Evolutionary conservation across 2,797 vertebrate genomes (phyloP).

Genomic region (Tadarida brasiliensis): DNA sequence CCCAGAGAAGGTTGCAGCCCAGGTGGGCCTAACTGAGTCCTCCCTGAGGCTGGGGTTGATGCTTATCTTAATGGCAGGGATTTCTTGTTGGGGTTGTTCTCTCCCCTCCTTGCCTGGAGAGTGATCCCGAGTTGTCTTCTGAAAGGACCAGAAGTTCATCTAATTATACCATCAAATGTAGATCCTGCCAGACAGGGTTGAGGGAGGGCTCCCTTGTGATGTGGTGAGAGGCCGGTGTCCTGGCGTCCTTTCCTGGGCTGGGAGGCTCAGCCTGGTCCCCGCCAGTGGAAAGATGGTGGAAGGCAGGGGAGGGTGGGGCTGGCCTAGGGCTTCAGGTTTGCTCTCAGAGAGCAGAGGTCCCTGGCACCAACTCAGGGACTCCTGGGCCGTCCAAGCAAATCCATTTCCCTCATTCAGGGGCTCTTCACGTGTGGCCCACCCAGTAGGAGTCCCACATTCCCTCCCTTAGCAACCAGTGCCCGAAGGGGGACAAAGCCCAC

Average conservation of each 20-base stretch:
- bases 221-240: not conserved
- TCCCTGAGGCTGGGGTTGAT: not conserved
- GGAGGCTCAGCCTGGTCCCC: not conserved
- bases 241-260: not conserved
- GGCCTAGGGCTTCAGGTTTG: not conserved
- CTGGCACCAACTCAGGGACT: not conserved
- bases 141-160: not conserved
- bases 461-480: not conserved
- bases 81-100: not conserved
- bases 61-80: not conserved
- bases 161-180: not conserved
- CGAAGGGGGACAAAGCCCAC: not conserved
- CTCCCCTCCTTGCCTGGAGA: not conserved
- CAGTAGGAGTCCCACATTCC: too few relatives aligned
- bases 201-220: not conserved
- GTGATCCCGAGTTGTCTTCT: not conserved
- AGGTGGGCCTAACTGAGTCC: not conserved
- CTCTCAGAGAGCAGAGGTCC: not conserved
- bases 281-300: not conserved
- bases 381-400: not conserved
- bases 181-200: not conserved
- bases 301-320: not conserved
- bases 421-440: fast-evolving
- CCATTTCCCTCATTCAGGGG: not conserved
- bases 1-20: not conserved